These are phyloP conservation scores for Dinothrombium tinctorium DNA, from an alignment of 1,140 invertebrate species.

Conservation along the genomic window DNA sequence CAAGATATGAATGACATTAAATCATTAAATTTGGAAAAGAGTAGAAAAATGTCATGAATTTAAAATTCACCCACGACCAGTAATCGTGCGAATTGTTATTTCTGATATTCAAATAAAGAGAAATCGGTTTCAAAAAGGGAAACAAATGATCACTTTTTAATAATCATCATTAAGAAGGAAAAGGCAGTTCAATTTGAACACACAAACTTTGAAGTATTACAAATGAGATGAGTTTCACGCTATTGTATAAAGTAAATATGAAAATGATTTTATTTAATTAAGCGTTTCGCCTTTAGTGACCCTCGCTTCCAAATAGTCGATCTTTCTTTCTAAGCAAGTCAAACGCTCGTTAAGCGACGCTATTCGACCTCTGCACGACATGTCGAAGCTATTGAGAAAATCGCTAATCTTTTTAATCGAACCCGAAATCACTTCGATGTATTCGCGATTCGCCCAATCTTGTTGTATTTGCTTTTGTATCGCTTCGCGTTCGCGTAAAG, in stretches of 20 bases:
- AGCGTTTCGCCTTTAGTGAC: constrained; percentile 30
- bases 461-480: constrained; percentile 82
- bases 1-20: constrained; percentile 46
- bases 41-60: too few relatives aligned
- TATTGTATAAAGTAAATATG: too few relatives aligned
- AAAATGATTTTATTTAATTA: constrained; percentile 3
- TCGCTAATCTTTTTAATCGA: constrained; percentile 97
- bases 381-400: constrained; percentile 93
- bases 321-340: constrained; percentile 75
- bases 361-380: constrained; percentile 75
- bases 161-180: too few relatives aligned
- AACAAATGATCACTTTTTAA: too few relatives aligned
- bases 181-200: too few relatives aligned
- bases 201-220: too few relatives aligned
- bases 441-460: constrained; percentile 95
- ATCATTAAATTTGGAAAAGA: too few relatives aligned
- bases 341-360: constrained; percentile 85
- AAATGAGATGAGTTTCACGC: too few relatives aligned
- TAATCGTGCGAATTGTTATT: too few relatives aligned
- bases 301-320: constrained; percentile 90
- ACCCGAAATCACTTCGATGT: constrained; percentile 92
- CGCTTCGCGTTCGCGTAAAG: constrained; percentile 48
- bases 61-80: too few relatives aligned
- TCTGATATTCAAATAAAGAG: too few relatives aligned
- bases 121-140: too few relatives aligned